Evolutionary conservation across 2,797 vertebrate species (phyloP), one percentile per base, ranked within the genome.

Genomic region (Muscicapa comitata): DNA sequence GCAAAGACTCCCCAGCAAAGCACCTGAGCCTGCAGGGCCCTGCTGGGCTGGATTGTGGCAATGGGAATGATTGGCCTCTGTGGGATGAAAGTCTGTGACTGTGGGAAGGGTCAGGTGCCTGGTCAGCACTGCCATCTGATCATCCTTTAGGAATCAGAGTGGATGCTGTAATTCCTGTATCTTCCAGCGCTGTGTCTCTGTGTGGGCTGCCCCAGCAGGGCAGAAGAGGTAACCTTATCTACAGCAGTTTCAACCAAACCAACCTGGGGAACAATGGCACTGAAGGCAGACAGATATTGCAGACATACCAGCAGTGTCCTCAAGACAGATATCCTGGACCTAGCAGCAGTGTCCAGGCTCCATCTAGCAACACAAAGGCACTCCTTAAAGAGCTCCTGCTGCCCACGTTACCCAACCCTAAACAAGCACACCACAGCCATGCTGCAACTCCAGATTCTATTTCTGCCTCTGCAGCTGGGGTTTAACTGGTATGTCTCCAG

Each of bases 191-290:
- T 62, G 61, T 65, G 50, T 72, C 87, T 79, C 10, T 48, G 1
- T 26, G 48, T 50, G 76, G 45, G 62, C n/a, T 62, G 9, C 13
- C 68, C 54, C 2, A 9, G 67, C 63, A 63, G 0, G 0, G 86
- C 86, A 87, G 55, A 8, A 9, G 42, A 93, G 63, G 59, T 53
- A 73, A 70, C 59, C 57, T 82, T 87, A 96, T 80, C 95, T 95
- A 12, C 33, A 24, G 78, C 10, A 95, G 95, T 96, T 96, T 96
- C 96, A 96, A 61, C 91, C 91, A 94, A 88, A 68, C 61, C 45
- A 79, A 45, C 40, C 63, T 10, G 19, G 71, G 42, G 57, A 94
- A 80, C 72, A 90, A 68, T 29, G 79, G 75, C 68, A 88, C 17
- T 24, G 42, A 80, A 90, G 76, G 50, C 68, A 92, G 83, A 21